These are phyloP conservation scores for Hololepta plana DNA, from an alignment of 2,888 invertebrate genomes.

Conservation along the genomic window DNA sequence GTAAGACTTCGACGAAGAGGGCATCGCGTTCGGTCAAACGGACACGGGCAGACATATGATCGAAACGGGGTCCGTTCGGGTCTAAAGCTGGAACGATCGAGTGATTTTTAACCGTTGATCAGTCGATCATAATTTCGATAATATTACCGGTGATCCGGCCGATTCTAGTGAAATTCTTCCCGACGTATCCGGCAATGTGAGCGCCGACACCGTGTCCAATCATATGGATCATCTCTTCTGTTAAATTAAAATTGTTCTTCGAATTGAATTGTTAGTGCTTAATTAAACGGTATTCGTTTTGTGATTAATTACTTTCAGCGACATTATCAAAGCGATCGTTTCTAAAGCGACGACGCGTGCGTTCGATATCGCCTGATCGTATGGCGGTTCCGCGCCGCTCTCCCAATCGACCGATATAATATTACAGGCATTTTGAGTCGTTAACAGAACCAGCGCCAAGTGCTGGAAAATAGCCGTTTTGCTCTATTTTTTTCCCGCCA, in stretches of 20 bases:
- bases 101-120: too few relatives aligned
- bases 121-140: too few relatives aligned
- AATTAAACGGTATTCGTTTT: too few relatives aligned
- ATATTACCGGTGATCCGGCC: slow-evolving; percentile 21
- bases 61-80: slow-evolving; percentile 38
- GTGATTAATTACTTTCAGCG: slow-evolving; percentile 20
- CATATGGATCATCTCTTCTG: slow-evolving; percentile 23
- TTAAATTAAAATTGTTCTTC: slow-evolving; percentile 10
- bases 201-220: slow-evolving; percentile 34
- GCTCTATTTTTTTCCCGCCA: background rate
- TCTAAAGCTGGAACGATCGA: too few relatives aligned
- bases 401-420: slow-evolving; percentile 35
- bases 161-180: slow-evolving; percentile 19
- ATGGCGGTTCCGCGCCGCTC: slow-evolving; percentile 31
- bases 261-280: too few relatives aligned
- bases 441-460: slow-evolving; percentile 15
- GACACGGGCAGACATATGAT: slow-evolving; percentile 30
- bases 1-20: slow-evolving; percentile 37
- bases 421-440: slow-evolving; percentile 17
- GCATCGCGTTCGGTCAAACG: slow-evolving; percentile 35
- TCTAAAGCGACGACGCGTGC: slow-evolving; percentile 36
- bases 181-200: slow-evolving; percentile 33
- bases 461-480: slow-evolving; percentile 12
- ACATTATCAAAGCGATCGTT: slow-evolving; percentile 25
- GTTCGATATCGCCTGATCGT: slow-evolving; percentile 37